Evolutionary conservation across 2,113 vertebrate genomes (phyloP).

Genomic region (Aythya baeri): DNA sequence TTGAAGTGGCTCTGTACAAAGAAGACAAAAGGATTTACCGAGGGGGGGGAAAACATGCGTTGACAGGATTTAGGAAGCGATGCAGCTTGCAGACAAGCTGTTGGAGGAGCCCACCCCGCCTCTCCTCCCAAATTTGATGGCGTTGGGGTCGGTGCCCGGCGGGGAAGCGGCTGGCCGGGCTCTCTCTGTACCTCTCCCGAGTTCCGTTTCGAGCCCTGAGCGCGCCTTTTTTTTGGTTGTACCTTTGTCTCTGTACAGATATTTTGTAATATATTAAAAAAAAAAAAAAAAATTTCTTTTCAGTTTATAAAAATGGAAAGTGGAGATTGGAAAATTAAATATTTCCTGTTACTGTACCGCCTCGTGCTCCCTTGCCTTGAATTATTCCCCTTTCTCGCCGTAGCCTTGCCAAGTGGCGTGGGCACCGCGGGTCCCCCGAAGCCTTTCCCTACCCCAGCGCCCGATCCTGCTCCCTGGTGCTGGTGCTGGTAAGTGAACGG

Average conservation of each 20-base stretch:
- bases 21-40: conserved; percentile 16
- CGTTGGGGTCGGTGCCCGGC: conserved; percentile 45
- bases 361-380: conserved; percentile 67
- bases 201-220: conserved; percentile 76
- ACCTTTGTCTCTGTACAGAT: conserved; percentile 88
- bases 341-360: conserved; percentile 78
- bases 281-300: conserved; percentile 78
- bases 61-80: neutral
- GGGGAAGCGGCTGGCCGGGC: conserved; percentile 64
- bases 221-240: conserved; percentile 76
- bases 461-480: neutral
- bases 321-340: conserved; percentile 84
- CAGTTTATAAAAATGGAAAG: conserved; percentile 90
- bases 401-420: neutral
- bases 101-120: neutral
- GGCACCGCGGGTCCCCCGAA: neutral
- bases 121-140: neutral
- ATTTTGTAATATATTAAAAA: conserved; percentile 90
- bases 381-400: neutral
- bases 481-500: neutral
- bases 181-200: conserved; percentile 44
- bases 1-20: conserved; percentile 2
- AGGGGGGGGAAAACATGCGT: neutral
- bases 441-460: neutral
- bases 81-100: neutral